phyloP scores from a whole-genome alignment of 1,140 invertebrate genomes.

The Procambarus clarkii region DNA sequence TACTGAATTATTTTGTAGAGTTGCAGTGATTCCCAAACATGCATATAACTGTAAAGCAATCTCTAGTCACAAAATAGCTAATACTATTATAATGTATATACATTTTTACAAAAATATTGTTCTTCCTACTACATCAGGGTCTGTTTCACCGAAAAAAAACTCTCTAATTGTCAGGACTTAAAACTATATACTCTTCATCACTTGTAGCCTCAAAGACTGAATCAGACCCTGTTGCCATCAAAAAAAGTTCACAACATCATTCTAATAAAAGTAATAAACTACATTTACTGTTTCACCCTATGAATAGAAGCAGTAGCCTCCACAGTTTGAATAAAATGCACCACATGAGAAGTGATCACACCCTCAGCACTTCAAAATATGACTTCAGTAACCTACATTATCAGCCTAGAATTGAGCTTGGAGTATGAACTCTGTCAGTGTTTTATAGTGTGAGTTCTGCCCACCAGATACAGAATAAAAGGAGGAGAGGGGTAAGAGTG shows the following conservation, averaged over 20 bases:
- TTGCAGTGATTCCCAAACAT: not conserved
- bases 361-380: not conserved
- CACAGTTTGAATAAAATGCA: constrained; percentile 62
- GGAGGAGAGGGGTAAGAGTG: not conserved
- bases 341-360: constrained; percentile 24
- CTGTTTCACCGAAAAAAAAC: constrained; percentile 3
- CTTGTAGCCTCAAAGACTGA: constrained; percentile 7
- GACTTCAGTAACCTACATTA: constrained; percentile 19
- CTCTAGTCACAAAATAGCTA: constrained; percentile 14
- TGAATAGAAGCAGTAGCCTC: constrained; percentile 64
- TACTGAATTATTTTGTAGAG: not conserved
- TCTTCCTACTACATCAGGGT: constrained; percentile 14
- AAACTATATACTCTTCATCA: not conserved
- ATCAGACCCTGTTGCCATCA: constrained; percentile 30
- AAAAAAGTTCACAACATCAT: constrained; percentile 35
- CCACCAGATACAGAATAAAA: not conserved
- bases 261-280: constrained; percentile 31
- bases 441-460: constrained; percentile 7
- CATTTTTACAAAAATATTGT: constrained; percentile 29
- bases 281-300: constrained; percentile 13
- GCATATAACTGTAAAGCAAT: constrained; percentile 28
- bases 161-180: not conserved
- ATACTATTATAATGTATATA: constrained; percentile 27
- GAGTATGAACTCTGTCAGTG: constrained; percentile 6
- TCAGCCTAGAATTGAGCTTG: constrained; percentile 33